A percentile compares a stretch with the other conserved stretches of the same genome.
These are phyloP conservation scores for Sminthurides bifidus DNA, from an alignment of 1,140 invertebrate genomes.

Conservation along the genomic window DNA sequence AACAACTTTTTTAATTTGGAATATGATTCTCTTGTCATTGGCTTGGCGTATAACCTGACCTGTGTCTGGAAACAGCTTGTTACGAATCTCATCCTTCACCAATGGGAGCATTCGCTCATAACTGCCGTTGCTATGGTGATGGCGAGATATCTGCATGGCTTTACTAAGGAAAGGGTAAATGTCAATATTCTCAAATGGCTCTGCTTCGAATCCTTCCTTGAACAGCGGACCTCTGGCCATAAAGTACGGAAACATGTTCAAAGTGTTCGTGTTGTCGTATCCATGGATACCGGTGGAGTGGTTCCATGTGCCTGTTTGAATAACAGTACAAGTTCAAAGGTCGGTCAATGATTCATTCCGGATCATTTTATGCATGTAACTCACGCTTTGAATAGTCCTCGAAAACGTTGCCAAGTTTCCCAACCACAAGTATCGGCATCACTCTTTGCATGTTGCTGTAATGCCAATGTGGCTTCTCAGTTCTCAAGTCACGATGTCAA, in stretches of 20 bases:
- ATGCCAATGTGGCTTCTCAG: constrained; percentile 34
- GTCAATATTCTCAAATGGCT: constrained; percentile 51
- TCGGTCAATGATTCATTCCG: background rate
- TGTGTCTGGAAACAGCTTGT: too few species aligned
- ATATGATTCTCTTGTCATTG: too few species aligned
- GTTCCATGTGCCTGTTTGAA: background rate
- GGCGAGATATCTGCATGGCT: too few species aligned
- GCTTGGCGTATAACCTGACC: too few species aligned
- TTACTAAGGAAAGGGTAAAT: too few species aligned
- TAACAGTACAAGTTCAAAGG: background rate
- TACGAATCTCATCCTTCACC: too few species aligned
- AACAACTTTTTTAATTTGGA: too few species aligned
- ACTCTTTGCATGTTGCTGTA: constrained; percentile 47
- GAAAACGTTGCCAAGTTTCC: constrained; percentile 47
- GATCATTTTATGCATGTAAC: background rate
- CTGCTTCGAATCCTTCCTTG: constrained; percentile 34
- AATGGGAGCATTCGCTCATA: too few species aligned
- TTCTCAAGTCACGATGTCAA: constrained; percentile 44
- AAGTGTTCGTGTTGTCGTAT: constrained; percentile 46
- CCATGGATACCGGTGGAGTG: constrained; percentile 50
- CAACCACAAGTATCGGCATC: constrained; percentile 45
- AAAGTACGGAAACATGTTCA: constrained; percentile 54
- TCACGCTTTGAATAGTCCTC: constrained; percentile 38
- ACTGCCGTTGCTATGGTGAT: too few species aligned
- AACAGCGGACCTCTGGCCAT: constrained; percentile 54